These are phyloP conservation scores for Drosophila algonquin DNA, from an alignment of 2,888 invertebrate genomes.

Conservation along the genomic window DNA sequence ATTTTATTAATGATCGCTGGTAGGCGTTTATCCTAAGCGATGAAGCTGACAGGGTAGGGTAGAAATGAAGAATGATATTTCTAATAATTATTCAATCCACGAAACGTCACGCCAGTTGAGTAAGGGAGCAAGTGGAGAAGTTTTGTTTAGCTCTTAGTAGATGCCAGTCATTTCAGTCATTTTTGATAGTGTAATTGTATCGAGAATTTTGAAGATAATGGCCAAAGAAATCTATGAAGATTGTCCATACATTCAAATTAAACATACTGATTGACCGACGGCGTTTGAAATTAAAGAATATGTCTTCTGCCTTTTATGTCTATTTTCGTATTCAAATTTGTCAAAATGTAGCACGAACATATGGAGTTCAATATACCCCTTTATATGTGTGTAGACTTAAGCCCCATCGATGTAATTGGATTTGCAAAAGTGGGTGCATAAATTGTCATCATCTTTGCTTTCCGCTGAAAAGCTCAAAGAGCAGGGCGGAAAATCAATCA, in stretches of 20 bases:
- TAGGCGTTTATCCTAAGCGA: not conserved
- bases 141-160: too few species aligned
- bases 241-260: too few species aligned
- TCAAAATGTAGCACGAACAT: too few species aligned
- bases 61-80: not conserved
- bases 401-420: slow-evolving; percentile 31
- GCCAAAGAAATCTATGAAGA: too few species aligned
- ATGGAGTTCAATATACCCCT: slow-evolving; percentile 14
- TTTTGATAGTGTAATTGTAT: too few species aligned
- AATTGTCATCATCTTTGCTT: slow-evolving; percentile 10
- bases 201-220: too few species aligned
- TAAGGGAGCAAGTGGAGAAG: not conserved
- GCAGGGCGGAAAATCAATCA: slow-evolving; percentile 14
- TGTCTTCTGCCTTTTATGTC: not conserved
- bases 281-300: too few species aligned
- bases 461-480: slow-evolving; percentile 7
- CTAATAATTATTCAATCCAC: not conserved
- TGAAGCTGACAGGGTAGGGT: not conserved
- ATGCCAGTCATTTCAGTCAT: too few species aligned
- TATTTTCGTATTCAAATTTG: too few species aligned
- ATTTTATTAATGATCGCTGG: slow-evolving; percentile 24
- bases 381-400: slow-evolving; percentile 13
- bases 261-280: too few species aligned
- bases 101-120: not conserved
- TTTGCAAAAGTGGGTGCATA: slow-evolving; percentile 9